Base-by-base conservation (phyloP, 2,888 invertebrate species). In the Falcaria lacertinaria region DNA sequence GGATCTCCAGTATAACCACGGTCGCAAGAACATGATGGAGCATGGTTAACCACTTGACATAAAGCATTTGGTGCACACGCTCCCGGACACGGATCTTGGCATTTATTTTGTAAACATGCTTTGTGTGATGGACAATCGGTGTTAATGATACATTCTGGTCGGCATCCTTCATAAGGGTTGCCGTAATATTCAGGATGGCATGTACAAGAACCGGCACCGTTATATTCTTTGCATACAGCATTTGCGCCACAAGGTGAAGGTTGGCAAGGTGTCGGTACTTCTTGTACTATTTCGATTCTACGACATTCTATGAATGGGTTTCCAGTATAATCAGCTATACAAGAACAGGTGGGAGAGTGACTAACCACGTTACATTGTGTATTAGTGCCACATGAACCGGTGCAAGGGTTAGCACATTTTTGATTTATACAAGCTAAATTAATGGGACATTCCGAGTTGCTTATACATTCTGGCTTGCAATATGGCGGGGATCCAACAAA, bases 391-490 rank as follows among this genome's bases (percentile, higher is more conserved):
- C 96, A 96, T 3, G 92, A 86, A 25, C 91, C 92, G 22, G 91
- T 88, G 64, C 95, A 95, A 14, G 95, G 95, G 76, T 95, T 93
- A 45, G 84, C 83, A 74, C 96, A 96, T 85, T 94, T 95, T 67
- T 93, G 92, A 74, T 93, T 94, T 35, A 93, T 91, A 71, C 96
- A 96, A 3, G 95, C 94, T 49, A 92, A 82, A 53, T 92, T 89
- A 53, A 89, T 91, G 11, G 91, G 73, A 69, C 95, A 96, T 75
- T 96, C 95, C 5, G 92, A 91, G 69, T 95, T 95, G 53, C 93
- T 93, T 34, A 94, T 90, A 74, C 96, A 96, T 82, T 96, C 96
- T 2, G 95, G 95, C 54, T 93, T 90, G 64, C 95, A 96, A 58
- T 94, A 92, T 2, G 95, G 95, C 33, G 95, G 95, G 17, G 91